Evolutionary conservation across 2,888 invertebrate genomes (phyloP).

Genomic region (Ellobium chinense): DNA sequence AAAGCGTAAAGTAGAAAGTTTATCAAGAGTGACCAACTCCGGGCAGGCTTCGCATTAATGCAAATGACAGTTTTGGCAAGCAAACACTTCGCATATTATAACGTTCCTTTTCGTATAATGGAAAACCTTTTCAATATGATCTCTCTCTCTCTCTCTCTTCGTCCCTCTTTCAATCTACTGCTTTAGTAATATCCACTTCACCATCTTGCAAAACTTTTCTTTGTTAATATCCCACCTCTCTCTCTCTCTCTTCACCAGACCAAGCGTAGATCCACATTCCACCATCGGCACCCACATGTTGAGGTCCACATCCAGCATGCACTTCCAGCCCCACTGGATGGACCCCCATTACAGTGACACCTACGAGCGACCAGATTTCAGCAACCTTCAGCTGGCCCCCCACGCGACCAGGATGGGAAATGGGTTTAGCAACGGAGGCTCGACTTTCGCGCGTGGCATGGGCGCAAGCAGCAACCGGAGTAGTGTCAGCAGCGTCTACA

Average conservation of each 20-base stretch:
- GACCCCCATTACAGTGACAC: constrained; percentile 52
- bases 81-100: no score
- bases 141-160: no score
- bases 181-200: no score
- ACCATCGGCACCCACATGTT: constrained; percentile 48
- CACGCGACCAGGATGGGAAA: not conserved
- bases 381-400: not conserved
- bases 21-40: no score
- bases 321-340: constrained; percentile 53
- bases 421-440: not conserved
- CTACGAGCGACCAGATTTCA: constrained; percentile 46
- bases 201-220: no score
- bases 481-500: constrained; percentile 24
- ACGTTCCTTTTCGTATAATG: no score
- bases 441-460: not conserved
- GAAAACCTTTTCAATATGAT: no score
- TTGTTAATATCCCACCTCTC: not conserved
- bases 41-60: no score
- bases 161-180: no score
- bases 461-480: not conserved
- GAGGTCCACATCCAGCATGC: constrained; percentile 46
- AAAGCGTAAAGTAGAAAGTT: no score
- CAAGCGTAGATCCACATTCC: constrained; percentile 31
- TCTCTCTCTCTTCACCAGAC: not conserved
- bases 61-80: no score